Percentiles rank a stretch among this genome's conserved stretches.
phyloP scores from a whole-genome alignment of 2,113 vertebrate species.

The Oryzias curvinotus region DNA sequence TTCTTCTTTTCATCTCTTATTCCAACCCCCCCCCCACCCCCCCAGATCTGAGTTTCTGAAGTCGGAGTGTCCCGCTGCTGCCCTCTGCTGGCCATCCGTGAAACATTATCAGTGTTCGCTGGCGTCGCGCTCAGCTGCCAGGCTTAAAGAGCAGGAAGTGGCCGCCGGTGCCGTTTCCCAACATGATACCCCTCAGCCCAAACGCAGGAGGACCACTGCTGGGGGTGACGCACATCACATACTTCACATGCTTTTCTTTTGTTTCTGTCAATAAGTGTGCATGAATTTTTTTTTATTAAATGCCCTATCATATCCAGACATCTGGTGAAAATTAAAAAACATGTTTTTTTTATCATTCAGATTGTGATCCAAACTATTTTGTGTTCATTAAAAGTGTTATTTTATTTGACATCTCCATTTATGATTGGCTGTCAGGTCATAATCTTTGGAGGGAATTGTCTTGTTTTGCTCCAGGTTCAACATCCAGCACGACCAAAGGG shows the following conservation, averaged over 20 bases:
- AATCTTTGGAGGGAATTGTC: background rate
- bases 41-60: conserved; percentile 74
- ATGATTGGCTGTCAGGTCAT: too few relatives aligned
- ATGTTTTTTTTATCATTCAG: too few relatives aligned
- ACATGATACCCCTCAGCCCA: conserved; percentile 37
- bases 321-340: too few relatives aligned
- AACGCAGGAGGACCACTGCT: conserved; percentile 49
- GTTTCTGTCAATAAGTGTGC: background rate
- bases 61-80: conserved; percentile 53
- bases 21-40: too few relatives aligned
- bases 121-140: conserved; percentile 25
- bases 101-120: conserved; percentile 77
- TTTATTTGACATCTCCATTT: too few relatives aligned
- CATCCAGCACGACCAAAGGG: conserved; percentile 32
- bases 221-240: conserved; percentile 37
- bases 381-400: too few relatives aligned
- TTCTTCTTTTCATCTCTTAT: conserved; percentile 30
- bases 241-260: background rate
- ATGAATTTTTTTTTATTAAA: background rate
- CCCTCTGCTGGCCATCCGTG: conserved; percentile 72
- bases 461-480: conserved; percentile 34
- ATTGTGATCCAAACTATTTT: too few relatives aligned
- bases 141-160: conserved; percentile 17
- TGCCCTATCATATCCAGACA: too few relatives aligned
- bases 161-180: background rate